Evolutionary conservation across 1,140 invertebrate genomes (phyloP).

Genomic region (Trypoxylus dichotomus): DNA sequence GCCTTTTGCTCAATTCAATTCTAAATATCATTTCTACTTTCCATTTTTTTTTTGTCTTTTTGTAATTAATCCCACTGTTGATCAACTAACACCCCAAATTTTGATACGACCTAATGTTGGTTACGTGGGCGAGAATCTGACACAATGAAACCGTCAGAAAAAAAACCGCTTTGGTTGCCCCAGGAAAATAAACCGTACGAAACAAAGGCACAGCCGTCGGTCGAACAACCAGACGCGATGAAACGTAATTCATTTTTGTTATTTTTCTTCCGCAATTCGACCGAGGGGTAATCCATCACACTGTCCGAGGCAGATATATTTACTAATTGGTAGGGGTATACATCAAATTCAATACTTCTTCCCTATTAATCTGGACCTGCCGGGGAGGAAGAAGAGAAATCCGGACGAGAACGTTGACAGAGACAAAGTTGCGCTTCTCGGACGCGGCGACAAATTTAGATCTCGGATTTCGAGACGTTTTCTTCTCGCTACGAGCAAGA

Average conservation of each 20-base stretch:
- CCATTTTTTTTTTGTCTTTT: too few species aligned
- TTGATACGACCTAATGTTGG: too few species aligned
- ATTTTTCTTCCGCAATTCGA: slow-evolving; percentile 19
- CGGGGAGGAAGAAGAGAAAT: not conserved
- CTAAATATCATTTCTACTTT: too few species aligned
- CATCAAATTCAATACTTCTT: slow-evolving; percentile 23
- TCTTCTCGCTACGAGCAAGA: not conserved
- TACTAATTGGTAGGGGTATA: slow-evolving; percentile 19
- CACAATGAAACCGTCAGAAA: not conserved
- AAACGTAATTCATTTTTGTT: slow-evolving; percentile 10
- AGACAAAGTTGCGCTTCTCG: not conserved
- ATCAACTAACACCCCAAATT: too few species aligned
- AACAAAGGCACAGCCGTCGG: not conserved
- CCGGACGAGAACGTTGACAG: not conserved
- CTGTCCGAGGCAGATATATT: slow-evolving; percentile 10
- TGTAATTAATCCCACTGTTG: too few species aligned
- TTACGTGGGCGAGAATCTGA: not conserved
- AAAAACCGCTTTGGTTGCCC: not conserved
- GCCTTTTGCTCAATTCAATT: too few species aligned
- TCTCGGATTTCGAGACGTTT: not conserved
- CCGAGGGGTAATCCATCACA: slow-evolving; percentile 7
- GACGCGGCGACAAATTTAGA: not conserved
- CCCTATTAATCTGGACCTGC: not conserved
- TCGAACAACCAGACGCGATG: not conserved
- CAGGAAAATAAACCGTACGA: not conserved